phyloP scores from a whole-genome alignment of 2,888 invertebrate genomes.

The Trissonchulus sp. region DNA sequence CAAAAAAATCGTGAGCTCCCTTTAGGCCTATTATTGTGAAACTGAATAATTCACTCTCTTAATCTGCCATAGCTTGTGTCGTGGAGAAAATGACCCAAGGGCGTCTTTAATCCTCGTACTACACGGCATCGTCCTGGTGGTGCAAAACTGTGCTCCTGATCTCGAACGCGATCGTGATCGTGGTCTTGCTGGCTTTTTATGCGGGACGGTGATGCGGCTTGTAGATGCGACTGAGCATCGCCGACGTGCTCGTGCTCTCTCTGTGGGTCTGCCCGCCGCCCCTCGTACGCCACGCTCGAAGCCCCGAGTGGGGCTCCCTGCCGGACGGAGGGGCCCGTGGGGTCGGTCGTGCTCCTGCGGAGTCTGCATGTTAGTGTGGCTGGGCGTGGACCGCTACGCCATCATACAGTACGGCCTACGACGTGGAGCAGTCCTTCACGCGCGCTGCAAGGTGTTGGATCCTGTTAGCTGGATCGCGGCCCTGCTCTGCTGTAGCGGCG shows the following conservation, averaged over 20 bases:
- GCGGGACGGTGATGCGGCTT: slow-evolving; percentile 96
- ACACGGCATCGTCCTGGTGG: not conserved
- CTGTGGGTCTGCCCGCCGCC: slow-evolving; percentile 85
- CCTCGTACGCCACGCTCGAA: slow-evolving; percentile 78
- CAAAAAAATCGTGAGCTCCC: no score
- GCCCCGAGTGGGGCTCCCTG: slow-evolving; percentile 71
- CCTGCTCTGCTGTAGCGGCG: slow-evolving; percentile 87
- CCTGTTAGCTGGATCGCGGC: slow-evolving; percentile 93
- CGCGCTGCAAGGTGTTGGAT: slow-evolving; percentile 96
- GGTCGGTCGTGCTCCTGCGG: slow-evolving; percentile 88
- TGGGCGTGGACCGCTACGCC: slow-evolving; percentile 84
- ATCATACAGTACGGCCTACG: slow-evolving; percentile 91
- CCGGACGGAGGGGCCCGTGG: slow-evolving; percentile 63
- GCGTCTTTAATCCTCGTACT: no score
- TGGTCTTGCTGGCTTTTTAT: slow-evolving; percentile 59
- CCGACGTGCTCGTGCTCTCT: slow-evolving; percentile 84
- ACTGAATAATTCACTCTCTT: no score
- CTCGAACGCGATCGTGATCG: slow-evolving; percentile 80
- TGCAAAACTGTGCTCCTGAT: slow-evolving; percentile 62
- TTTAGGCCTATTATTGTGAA: no score
- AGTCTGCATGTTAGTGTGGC: slow-evolving; percentile 98
- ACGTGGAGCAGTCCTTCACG: slow-evolving; percentile 78
- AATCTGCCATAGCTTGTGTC: no score
- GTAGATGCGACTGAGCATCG: slow-evolving; percentile 82
- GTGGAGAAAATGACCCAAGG: no score